Percentiles rank a stretch among this genome's conserved stretches.
These are phyloP conservation scores for Troides oblongomaculatus DNA, from an alignment of 2,888 invertebrate species.

Conservation along the genomic window DNA sequence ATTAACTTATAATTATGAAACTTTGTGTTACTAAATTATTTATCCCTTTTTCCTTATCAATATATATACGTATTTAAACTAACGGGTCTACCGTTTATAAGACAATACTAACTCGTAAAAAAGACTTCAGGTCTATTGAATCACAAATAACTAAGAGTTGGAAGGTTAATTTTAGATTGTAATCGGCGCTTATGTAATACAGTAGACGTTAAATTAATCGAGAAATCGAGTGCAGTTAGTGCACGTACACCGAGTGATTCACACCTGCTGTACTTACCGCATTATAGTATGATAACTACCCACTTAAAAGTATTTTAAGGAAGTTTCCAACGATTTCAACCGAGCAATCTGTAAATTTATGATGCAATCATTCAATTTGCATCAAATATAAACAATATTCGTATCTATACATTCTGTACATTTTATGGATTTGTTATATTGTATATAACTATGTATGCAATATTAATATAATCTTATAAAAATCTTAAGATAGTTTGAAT, in stretches of 20 bases:
- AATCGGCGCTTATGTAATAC: background rate
- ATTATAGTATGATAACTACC: slow-evolving; percentile 4
- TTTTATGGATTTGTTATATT: background rate
- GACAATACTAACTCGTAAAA: background rate
- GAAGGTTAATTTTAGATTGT: background rate
- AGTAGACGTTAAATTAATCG: slow-evolving; percentile 3
- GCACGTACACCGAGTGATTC: slow-evolving; percentile 42
- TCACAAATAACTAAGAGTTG: background rate
- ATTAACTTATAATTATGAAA: too few species aligned
- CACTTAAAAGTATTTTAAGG: slow-evolving; percentile 3
- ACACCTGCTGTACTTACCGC: slow-evolving; percentile 37
- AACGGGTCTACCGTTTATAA: too few species aligned
- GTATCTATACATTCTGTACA: background rate
- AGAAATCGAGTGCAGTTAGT: slow-evolving; percentile 33
- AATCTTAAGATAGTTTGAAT: too few species aligned
- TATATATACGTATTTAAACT: too few species aligned
- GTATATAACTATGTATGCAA: too few species aligned
- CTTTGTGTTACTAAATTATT: too few species aligned
- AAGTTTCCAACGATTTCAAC: background rate
- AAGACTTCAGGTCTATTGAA: background rate
- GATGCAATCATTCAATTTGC: slow-evolving; percentile 1
- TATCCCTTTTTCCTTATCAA: too few species aligned
- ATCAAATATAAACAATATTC: background rate
- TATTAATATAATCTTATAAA: too few species aligned
- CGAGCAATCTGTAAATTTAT: background rate